Evolutionary conservation across 2,797 vertebrate genomes (phyloP), one percentile per base, ranked within the genome.

Genomic region (Chrosomus eos): DNA sequence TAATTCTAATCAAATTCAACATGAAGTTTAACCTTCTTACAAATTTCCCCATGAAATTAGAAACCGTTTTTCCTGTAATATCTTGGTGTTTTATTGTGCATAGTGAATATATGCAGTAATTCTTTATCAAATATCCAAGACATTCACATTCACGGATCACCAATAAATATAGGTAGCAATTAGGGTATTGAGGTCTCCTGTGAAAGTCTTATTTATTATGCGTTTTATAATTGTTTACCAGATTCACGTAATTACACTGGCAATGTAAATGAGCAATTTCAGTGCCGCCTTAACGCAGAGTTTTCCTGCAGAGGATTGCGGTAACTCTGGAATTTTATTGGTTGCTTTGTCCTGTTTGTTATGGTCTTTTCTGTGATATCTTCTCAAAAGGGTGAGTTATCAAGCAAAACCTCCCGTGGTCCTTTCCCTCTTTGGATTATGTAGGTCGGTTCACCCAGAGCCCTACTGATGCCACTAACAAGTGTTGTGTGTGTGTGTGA

Each of bases 401-500:
- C 26, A 13, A 53, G 40, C 66, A 11, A 8, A 11, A 28, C 19
- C 33, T 81, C 31, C 62, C 64, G 70, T 81, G 43, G 26, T 43
- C 21, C 5, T 40, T 48, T 43, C 23, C 21, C 3, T 40, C 36
- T 58, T 48, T n/a, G 43, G 64, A 31, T 68, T 26, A 77, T 40
- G 23, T 55, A 70, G 60, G 73, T 76, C 8, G 7, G 77, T 83
- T 77, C 11, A 76, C 48, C 64, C 74, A 77, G 11, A 45, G 43
- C 19, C 19, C 26, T 14, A 38, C 60, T 40, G 31, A 66, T 74
- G 40, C 51, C 70, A 66, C 11, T 48, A 70, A 70, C 73, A 55
- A 70, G 48, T 31, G 18, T 62, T 38, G 58, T 40, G 43, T 77
- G 48, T 55, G 18, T 76, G 45, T 77, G 73, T 43, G 28, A 80